These are phyloP conservation scores for Rhagophthalmus giganteus DNA, from an alignment of 2,888 invertebrate species.

Conservation along the genomic window DNA sequence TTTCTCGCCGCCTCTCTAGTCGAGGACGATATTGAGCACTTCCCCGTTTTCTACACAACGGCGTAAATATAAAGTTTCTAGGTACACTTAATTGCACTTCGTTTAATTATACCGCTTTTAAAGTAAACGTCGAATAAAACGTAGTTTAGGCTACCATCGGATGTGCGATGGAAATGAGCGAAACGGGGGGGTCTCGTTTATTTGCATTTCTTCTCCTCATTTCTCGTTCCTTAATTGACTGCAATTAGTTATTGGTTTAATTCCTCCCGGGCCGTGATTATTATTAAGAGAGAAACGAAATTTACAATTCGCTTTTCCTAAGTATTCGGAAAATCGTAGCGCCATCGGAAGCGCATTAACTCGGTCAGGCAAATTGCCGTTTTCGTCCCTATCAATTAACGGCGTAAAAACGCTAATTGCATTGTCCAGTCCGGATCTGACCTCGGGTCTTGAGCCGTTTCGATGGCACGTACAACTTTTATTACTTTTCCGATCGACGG, in stretches of 20 bases:
- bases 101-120: constrained; percentile 18
- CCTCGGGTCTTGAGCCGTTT: constrained; percentile 1
- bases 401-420: constrained; percentile 12
- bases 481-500: constrained; percentile 5
- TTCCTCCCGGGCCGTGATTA: not conserved
- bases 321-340: not conserved
- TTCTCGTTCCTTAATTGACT: constrained; percentile 11
- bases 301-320: too few species aligned
- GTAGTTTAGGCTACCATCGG: constrained; percentile 11
- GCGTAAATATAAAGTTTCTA: constrained; percentile 11
- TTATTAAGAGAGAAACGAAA: not conserved
- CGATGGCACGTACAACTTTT: constrained; percentile 14
- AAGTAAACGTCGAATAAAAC: constrained; percentile 19
- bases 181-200: not conserved
- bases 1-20: not conserved
- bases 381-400: constrained; percentile 7
- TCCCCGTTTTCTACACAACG: not conserved
- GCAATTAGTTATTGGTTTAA: constrained; percentile 17
- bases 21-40: not conserved
- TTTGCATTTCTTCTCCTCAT: constrained; percentile 16
- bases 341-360: constrained; percentile 1
- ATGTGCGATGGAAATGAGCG: not conserved
- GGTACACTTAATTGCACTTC: constrained; percentile 17
- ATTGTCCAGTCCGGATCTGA: constrained; percentile 8
- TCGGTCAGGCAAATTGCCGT: constrained; percentile 2